phyloP scores from a whole-genome alignment of 2,797 vertebrate species.

The Pantherophis alleghaniensis region DNA sequence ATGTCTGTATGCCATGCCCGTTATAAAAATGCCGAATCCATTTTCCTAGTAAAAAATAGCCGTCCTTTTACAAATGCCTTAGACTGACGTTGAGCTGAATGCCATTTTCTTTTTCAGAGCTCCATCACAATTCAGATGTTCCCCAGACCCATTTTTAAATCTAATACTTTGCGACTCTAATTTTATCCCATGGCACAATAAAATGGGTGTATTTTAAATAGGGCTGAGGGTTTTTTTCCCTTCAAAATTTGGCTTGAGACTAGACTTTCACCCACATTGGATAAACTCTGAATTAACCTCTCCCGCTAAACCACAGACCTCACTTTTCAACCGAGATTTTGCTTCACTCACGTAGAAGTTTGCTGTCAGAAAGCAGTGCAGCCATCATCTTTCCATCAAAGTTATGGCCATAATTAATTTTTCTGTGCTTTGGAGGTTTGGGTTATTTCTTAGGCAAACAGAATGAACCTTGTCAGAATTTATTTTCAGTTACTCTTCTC shows the following conservation, averaged over 20 bases:
- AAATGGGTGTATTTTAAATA: not conserved
- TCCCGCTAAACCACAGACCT: conserved; percentile 27
- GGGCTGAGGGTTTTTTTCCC: conserved; percentile 26
- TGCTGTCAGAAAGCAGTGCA: conserved; percentile 17
- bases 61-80: not conserved
- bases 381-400: conserved; percentile 30
- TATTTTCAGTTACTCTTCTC: conserved; percentile 26
- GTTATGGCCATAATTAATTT: conserved; percentile 40
- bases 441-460: not conserved
- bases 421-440: conserved; percentile 27
- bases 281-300: conserved; percentile 47
- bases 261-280: conserved; percentile 31
- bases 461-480: conserved; percentile 18
- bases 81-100: not conserved
- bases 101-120: not conserved
- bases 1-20: not conserved
- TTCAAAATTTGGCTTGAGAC: conserved; percentile 33
- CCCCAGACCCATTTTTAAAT: conserved; percentile 6
- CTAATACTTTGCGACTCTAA: not conserved
- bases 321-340: conserved; percentile 11
- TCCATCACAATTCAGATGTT: not conserved
- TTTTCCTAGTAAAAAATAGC: not conserved
- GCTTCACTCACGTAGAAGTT: conserved; percentile 20
- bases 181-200: conserved; percentile 7
- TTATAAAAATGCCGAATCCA: not conserved